Evolutionary conservation across 2,888 invertebrate species (phyloP).

Genomic region (Cosmopolites sordidus): DNA sequence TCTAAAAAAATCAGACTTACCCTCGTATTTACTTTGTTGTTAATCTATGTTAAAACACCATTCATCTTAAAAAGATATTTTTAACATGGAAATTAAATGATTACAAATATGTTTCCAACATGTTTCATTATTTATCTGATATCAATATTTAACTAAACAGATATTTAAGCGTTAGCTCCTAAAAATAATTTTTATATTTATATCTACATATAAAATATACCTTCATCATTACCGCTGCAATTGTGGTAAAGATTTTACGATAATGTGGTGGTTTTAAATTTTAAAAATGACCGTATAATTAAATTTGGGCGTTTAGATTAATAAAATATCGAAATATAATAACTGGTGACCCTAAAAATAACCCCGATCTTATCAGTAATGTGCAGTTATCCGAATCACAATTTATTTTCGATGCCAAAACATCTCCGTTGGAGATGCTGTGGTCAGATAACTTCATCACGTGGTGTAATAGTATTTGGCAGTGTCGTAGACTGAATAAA

Average conservation of each 20-base stretch:
- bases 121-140: no score
- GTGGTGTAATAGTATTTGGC: slow-evolving; percentile 22
- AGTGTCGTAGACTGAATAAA: slow-evolving; percentile 5
- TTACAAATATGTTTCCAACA: no score
- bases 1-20: no score
- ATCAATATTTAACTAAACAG: no score
- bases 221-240: slow-evolving; percentile 9
- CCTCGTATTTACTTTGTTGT: no score
- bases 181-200: no score
- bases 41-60: no score
- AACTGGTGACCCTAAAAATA: slow-evolving; percentile 28
- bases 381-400: slow-evolving; percentile 31
- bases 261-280: slow-evolving; percentile 16
- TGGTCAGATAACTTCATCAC: slow-evolving; percentile 22
- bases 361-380: slow-evolving; percentile 31
- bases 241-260: slow-evolving; percentile 9
- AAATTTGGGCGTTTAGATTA: slow-evolving; percentile 26
- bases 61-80: no score
- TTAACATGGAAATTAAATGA: no score
- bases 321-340: slow-evolving; percentile 30
- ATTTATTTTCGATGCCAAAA: slow-evolving; percentile 31
- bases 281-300: slow-evolving; percentile 27
- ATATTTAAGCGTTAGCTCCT: no score
- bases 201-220: slow-evolving; percentile 8
- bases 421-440: slow-evolving; percentile 19